A percentile compares a stretch with the other conserved stretches of the same genome.
Conservation (phyloP, 2,797 vertebrate species). For the Rhincodon typus region DNA sequence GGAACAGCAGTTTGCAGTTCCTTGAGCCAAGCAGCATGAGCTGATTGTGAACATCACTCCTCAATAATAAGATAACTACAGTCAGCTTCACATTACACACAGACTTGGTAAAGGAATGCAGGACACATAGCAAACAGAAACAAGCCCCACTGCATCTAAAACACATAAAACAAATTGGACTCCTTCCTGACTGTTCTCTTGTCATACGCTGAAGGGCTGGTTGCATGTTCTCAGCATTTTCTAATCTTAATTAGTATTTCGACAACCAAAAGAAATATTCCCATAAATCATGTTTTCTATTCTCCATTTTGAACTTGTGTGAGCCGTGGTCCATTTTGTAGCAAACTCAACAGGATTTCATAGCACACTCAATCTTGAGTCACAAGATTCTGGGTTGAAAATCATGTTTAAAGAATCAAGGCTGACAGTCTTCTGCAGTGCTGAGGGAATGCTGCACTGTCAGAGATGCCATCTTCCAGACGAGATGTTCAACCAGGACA, state of each 20-base stretch:
- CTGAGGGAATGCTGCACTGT: background rate
- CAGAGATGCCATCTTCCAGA: background rate
- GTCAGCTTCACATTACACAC: constrained; percentile 7
- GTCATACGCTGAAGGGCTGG: background rate
- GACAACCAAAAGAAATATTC: background rate
- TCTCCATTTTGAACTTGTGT: too few species aligned
- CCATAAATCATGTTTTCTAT: background rate
- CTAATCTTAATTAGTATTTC: background rate
- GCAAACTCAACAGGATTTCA: too few species aligned
- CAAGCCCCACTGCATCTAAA: background rate
- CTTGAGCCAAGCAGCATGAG: background rate
- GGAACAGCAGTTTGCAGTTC: background rate
- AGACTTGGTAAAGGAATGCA: background rate
- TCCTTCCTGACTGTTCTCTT: background rate
- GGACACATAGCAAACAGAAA: background rate
- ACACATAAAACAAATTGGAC: background rate
- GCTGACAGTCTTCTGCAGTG: background rate
- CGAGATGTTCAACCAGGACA: background rate
- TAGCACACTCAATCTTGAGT: background rate
- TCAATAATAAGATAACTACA: background rate
- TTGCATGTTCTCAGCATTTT: background rate
- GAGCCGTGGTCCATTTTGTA: background rate
- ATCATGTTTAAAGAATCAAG: background rate
- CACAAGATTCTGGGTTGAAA: background rate
- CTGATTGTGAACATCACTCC: background rate